Base-by-base conservation (phyloP, 2,888 invertebrate species). In the Caenorhabditis sp. region DNA sequence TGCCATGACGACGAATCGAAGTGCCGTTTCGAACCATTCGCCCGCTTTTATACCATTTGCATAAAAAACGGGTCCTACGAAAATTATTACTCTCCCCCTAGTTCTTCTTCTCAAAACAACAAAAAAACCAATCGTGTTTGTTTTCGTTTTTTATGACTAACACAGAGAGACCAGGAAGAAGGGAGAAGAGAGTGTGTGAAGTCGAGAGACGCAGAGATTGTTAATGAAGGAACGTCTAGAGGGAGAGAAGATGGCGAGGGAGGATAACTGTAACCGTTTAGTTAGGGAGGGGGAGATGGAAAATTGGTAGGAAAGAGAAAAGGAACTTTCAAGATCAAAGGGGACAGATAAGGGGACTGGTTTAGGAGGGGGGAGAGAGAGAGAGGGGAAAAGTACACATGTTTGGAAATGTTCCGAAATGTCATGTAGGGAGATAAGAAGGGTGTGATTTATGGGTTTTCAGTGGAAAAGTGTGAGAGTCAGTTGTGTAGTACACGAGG, bases 1-100 rank as follows among this genome's bases (percentile, higher is more conserved):
- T 70, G 83, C 74, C 83, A 83, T 83, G 74, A 70, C 83, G 83
- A 82, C 83, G 83, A 82, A 82, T 69, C 63, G 69, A 82, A 82
- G 82, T 82, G 82, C 74, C 82, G 26, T 66, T 64, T 41, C 38
- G 16, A 44, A 56, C 56, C 3, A 41, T 19, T 35, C n/a, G 5
- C 5, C 10, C 14, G 14, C 49, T 59, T 80, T 64, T 80, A 80
- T 72, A 73, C 41, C 26, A 41, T 22, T 54, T 24, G 68, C 8
- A 41, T 38, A 24, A 6, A 6, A 38, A 79, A 79, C 69, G 41
- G 41, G 77, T 77, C 63, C 63, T 41, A 31, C 49, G 61, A 77
- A 69, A 68, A 68, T 76, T 61, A 69, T 47, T 69, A 24, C 28
- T 59, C 7, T 5, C 22, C 22, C 6, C 28, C 56, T 26, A 24